A percentile compares a stretch with the other conserved stretches of the same genome.
These are phyloP conservation scores for Avahi laniger DNA, from an alignment of 2,797 vertebrate genomes.

Conservation along the genomic window DNA sequence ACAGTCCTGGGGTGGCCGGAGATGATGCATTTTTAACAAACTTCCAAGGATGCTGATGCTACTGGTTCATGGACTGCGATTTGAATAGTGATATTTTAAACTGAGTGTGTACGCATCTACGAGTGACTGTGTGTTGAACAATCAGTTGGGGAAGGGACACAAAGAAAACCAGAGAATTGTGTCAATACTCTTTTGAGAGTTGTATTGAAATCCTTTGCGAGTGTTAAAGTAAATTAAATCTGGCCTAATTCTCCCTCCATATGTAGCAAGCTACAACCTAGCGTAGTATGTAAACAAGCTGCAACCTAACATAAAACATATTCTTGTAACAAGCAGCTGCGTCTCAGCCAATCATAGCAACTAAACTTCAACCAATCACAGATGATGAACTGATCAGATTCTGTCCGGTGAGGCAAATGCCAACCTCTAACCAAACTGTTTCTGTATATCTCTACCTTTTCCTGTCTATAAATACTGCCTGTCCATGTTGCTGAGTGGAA, in stretches of 20 bases:
- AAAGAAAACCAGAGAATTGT: not conserved
- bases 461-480: not conserved
- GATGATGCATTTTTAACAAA: not conserved
- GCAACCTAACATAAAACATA: not conserved
- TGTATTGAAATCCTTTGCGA: not conserved
- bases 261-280: not conserved
- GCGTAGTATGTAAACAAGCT: not conserved
- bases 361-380: not conserved
- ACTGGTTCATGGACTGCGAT: not conserved
- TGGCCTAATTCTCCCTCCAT: not conserved
- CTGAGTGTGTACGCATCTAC: rapidly evolving
- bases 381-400: not conserved
- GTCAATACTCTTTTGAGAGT: not conserved
- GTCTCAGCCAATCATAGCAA: not conserved
- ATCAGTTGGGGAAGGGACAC: not conserved
- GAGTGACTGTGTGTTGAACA: not conserved
- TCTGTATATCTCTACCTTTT: not conserved
- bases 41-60: not conserved
- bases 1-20: not conserved
- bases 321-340: not conserved
- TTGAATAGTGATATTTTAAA: not conserved
- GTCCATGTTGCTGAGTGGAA: not conserved
- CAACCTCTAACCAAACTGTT: not conserved
- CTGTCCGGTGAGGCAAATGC: too few species aligned
- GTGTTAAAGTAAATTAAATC: not conserved